These are phyloP conservation scores for Andrena fulva DNA, from an alignment of 2,888 invertebrate species.

Conservation along the genomic window DNA sequence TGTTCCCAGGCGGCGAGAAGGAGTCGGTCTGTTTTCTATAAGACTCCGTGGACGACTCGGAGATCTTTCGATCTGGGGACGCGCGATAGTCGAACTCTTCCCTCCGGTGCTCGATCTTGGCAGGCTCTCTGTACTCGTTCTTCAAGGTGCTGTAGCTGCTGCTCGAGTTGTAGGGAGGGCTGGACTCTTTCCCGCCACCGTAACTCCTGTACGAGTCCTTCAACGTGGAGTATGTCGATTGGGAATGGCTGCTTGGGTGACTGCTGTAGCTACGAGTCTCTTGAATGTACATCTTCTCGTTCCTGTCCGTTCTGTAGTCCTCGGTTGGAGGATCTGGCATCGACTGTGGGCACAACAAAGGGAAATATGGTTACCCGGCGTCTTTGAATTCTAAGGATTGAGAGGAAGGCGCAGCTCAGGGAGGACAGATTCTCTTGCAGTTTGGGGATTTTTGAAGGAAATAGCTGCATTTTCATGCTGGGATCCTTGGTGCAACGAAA, in stretches of 20 bases:
- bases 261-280: slow-evolving; percentile 77
- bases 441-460: background rate
- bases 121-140: slow-evolving; percentile 77
- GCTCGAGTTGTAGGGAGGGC: slow-evolving; percentile 77
- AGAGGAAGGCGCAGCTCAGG: background rate
- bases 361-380: background rate
- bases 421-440: background rate
- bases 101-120: slow-evolving; percentile 68
- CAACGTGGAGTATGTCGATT: slow-evolving; percentile 81
- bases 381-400: background rate
- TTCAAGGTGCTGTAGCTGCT: slow-evolving; percentile 78
- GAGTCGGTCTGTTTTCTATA: slow-evolving; percentile 76
- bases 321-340: slow-evolving; percentile 83
- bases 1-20: slow-evolving; percentile 84
- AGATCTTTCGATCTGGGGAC: slow-evolving; percentile 75
- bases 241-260: slow-evolving; percentile 75
- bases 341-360: slow-evolving; percentile 72
- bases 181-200: slow-evolving; percentile 77
- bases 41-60: slow-evolving; percentile 63
- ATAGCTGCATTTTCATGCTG: no score
- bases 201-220: slow-evolving; percentile 82
- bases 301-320: slow-evolving; percentile 77
- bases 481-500: no score
- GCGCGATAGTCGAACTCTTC: slow-evolving; percentile 76
- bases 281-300: slow-evolving; percentile 80